Evolutionary conservation across 1,140 invertebrate genomes (phyloP).

Genomic region (Hycleus cichorii): DNA sequence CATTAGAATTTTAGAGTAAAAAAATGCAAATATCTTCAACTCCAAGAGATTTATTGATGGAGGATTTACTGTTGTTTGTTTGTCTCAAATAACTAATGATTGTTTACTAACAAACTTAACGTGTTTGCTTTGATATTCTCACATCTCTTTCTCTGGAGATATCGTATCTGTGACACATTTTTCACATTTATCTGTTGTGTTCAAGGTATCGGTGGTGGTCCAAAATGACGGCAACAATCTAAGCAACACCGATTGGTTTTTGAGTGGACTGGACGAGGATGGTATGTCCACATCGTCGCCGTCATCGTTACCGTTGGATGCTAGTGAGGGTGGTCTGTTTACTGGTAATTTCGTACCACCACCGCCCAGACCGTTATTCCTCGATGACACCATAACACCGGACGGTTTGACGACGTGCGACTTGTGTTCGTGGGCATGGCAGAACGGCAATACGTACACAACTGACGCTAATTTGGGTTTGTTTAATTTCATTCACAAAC

Average conservation of each 20-base stretch:
- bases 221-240: conserved; percentile 1
- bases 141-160: not conserved
- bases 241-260: conserved; percentile 3
- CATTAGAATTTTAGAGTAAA: too few relatives aligned
- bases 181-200: not conserved
- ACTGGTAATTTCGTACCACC: conserved; percentile 58
- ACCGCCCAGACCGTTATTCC: conserved; percentile 56
- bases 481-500: too few relatives aligned
- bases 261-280: not conserved
- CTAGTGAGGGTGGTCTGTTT: conserved; percentile 54
- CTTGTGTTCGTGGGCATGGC: conserved; percentile 59
- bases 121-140: too few relatives aligned
- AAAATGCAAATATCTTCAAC: too few relatives aligned
- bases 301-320: conserved; percentile 50
- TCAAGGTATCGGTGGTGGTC: conserved; percentile 3
- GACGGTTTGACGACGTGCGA: conserved; percentile 65
- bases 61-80: too few relatives aligned
- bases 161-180: not conserved
- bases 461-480: conserved; percentile 21
- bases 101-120: too few relatives aligned
- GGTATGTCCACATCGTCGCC: conserved; percentile 8
- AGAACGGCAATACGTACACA: conserved; percentile 24
- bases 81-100: too few relatives aligned
- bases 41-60: too few relatives aligned
- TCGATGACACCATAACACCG: conserved; percentile 45